A percentile compares a stretch with the other conserved stretches of the same genome.
phyloP scores from a whole-genome alignment of 2,888 invertebrate genomes.

The Dryadula phaetusa region DNA sequence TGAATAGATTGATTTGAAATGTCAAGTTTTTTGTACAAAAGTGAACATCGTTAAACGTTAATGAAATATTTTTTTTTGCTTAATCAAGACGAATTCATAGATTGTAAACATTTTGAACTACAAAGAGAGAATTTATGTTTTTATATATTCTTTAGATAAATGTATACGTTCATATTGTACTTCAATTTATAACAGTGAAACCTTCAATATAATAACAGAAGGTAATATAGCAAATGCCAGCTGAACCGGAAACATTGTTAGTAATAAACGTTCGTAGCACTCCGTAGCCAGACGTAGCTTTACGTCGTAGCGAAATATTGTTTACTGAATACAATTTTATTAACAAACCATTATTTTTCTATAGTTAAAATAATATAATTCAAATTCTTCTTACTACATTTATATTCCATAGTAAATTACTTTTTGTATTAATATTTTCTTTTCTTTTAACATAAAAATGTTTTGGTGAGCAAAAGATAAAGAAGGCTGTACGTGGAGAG shows the following conservation, averaged over 20 bases:
- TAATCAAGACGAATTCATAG: too few species aligned
- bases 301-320: constrained; percentile 1
- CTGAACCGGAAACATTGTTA: neutral
- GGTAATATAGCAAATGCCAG: neutral
- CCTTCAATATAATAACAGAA: neutral
- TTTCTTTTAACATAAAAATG: neutral
- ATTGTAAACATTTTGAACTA: too few species aligned
- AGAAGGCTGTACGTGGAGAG: neutral
- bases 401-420: neutral
- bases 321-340: neutral
- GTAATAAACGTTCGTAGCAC: neutral
- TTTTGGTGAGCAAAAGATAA: neutral
- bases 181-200: too few species aligned
- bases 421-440: neutral
- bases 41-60: too few species aligned
- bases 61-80: too few species aligned
- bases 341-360: too few species aligned
- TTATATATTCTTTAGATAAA: too few species aligned
- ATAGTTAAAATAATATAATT: neutral
- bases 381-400: neutral
- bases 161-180: too few species aligned
- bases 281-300: neutral
- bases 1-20: too few species aligned
- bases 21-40: too few species aligned
- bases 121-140: too few species aligned